Evolutionary conservation across 2,888 invertebrate genomes (phyloP).

Genomic region (Trichacis sp.): DNA sequence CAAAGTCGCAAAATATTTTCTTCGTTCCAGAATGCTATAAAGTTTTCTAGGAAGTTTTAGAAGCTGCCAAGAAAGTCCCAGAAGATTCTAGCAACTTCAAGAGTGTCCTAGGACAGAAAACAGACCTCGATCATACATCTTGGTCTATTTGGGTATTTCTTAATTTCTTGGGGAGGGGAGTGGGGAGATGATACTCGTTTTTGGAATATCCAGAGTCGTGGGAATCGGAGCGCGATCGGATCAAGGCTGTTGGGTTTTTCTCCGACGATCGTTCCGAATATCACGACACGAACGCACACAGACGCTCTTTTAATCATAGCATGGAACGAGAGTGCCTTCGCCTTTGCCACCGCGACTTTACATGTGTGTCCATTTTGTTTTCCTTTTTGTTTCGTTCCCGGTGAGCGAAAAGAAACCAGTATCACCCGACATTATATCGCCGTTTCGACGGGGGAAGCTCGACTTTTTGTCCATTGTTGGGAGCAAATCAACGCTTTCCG

Average conservation of each 20-base stretch:
- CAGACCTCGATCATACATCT: too few species aligned
- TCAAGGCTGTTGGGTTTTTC: slow-evolving; percentile 4
- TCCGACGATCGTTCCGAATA: background rate
- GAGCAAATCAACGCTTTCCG: slow-evolving; percentile 1
- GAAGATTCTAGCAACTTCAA: too few species aligned
- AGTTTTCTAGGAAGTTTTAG: too few species aligned
- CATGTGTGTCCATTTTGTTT: background rate
- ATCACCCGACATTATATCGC: slow-evolving; percentile 1
- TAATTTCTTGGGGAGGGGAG: too few species aligned
- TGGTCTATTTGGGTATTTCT: too few species aligned
- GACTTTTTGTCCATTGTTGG: background rate
- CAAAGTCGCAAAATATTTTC: too few species aligned
- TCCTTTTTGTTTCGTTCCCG: background rate
- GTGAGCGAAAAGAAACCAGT: background rate
- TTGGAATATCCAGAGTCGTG: slow-evolving; percentile 4
- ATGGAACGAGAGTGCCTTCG: background rate
- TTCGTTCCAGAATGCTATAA: too few species aligned
- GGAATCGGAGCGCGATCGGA: slow-evolving; percentile 3
- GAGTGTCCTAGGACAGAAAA: too few species aligned
- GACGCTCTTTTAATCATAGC: background rate
- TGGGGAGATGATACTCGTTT: too few species aligned
- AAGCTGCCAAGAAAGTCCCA: too few species aligned
- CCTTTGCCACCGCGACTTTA: slow-evolving; percentile 1
- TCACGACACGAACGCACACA: background rate
- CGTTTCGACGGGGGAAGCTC: background rate